Evolutionary conservation across 2,797 vertebrate genomes (phyloP), one percentile per base, ranked within the genome.

Genomic region (Sebastes jordani): DNA sequence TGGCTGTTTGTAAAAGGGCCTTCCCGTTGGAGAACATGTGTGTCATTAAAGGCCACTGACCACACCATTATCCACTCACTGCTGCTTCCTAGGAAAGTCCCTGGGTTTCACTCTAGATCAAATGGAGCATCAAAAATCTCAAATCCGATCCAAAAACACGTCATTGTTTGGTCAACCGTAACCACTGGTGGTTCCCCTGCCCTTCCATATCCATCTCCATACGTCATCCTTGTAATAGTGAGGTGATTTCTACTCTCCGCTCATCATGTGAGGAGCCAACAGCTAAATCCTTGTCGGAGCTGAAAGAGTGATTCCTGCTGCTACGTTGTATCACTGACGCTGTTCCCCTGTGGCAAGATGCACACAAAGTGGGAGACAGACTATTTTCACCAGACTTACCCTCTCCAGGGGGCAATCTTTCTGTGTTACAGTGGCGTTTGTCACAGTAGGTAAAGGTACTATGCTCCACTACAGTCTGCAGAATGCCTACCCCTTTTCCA

Each of bases 301-400:
- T 76, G 65, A 82, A 80, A 82, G 78, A 92, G 72, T 87, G 85
- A 91, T 91, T 91, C 87, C 81, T 82, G 86, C 81, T 88, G 83
- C 77, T 83, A 61, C 76, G 73, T 80, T 81, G 87, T 54, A 81
- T 89, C 84, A 85, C 67, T 34, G 78, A 78, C 67, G 42, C 81
- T 66, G 70, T 83, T 91, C 87, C 88, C 88, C 82, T 80, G 85
- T 83, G 89, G 81, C 85, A 75, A 77, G 61, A 83, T 76, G 73
- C n/a, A 88, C 70, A 73, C 69, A 84, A 77, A 84, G 80, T 85
- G 68, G 82, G 86, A 89, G 92, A 92, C 87, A 78, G 80, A 94
- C 92, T 86, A 91, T 93, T 91, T 91, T 92, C 79, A 87, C 76
- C 88, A 89, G 80, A 90, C 82, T 83, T 88, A 59, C 78, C 65